These are phyloP conservation scores for Halyomorpha halys DNA, from an alignment of 1,140 invertebrate species.

Conservation along the genomic window DNA sequence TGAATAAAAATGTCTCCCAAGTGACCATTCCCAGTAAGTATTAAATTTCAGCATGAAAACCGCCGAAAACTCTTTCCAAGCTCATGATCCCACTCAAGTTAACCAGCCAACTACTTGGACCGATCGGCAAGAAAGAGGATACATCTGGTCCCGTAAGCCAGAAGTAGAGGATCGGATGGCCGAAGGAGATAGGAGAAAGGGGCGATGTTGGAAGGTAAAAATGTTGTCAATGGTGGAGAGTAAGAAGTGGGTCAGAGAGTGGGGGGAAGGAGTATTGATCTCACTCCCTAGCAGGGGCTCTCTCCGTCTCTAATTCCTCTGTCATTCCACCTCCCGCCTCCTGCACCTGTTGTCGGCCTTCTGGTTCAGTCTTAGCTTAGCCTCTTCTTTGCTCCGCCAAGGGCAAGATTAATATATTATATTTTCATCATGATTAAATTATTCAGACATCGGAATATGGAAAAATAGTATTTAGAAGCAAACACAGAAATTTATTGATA, in stretches of 20 bases:
- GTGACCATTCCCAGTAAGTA: too few species aligned
- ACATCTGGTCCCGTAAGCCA: neutral
- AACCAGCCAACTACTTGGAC: too few species aligned
- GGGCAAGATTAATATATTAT: too few species aligned
- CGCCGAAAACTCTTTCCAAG: too few species aligned
- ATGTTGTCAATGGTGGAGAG: slow-evolving; percentile 7
- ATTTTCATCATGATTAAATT: too few species aligned
- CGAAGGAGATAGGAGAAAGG: slow-evolving; percentile 5
- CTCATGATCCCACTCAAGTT: too few species aligned
- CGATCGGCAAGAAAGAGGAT: too few species aligned
- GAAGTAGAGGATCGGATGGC: neutral
- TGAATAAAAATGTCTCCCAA: too few species aligned
- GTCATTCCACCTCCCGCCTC: slow-evolving; percentile 8
- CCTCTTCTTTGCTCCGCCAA: neutral
- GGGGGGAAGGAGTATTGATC: slow-evolving; percentile 6
- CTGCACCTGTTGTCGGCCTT: neutral
- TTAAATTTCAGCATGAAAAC: too few species aligned
- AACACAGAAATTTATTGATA: too few species aligned
- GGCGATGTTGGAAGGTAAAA: neutral
- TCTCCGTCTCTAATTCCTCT: slow-evolving; percentile 13
- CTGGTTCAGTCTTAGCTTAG: neutral
- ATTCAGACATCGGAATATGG: too few species aligned
- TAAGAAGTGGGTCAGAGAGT: slow-evolving; percentile 5
- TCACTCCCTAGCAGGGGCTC: neutral
- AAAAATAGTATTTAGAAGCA: too few species aligned